Percentiles rank a stretch among this genome's conserved stretches.
phyloP scores from a whole-genome alignment of 2,113 vertebrate genomes.

The Lonchura striata region DNA sequence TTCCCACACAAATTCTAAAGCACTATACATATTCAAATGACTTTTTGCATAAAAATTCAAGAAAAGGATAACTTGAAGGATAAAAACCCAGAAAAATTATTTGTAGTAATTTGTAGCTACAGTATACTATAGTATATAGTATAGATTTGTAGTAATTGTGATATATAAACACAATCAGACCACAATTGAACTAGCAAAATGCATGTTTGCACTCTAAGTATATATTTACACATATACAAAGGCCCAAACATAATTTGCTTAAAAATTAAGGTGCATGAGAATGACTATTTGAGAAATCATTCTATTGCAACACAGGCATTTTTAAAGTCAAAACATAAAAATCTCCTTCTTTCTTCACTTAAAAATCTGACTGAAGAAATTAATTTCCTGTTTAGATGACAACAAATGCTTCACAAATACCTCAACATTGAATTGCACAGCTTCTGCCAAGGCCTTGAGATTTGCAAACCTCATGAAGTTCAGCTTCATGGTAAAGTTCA shows the following conservation, averaged over 20 bases:
- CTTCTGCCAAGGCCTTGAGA: not conserved
- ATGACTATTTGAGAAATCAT: not conserved
- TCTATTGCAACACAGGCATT: not conserved
- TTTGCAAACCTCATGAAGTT: not conserved
- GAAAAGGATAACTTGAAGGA: not conserved
- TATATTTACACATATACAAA: not conserved
- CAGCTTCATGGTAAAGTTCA: not conserved
- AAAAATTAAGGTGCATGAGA: not conserved
- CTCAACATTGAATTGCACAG: not conserved
- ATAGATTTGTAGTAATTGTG: not conserved
- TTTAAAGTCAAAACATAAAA: not conserved
- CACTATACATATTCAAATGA: not conserved
- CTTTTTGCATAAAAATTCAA: not conserved
- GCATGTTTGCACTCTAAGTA: not conserved
- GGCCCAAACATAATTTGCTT: not conserved
- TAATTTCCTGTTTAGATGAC: not conserved
- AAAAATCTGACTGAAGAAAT: not conserved
- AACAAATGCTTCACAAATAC: not conserved
- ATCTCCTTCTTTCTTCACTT: not conserved
- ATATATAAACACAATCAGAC: not conserved
- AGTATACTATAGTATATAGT: too few relatives aligned
- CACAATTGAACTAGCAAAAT: not conserved
- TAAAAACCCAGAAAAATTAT: rapidly evolving
- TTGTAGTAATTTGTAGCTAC: not conserved
- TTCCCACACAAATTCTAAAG: not conserved